Evolutionary conservation across 2,797 vertebrate species (phyloP).

Genomic region (Coracias cyanogaster): DNA sequence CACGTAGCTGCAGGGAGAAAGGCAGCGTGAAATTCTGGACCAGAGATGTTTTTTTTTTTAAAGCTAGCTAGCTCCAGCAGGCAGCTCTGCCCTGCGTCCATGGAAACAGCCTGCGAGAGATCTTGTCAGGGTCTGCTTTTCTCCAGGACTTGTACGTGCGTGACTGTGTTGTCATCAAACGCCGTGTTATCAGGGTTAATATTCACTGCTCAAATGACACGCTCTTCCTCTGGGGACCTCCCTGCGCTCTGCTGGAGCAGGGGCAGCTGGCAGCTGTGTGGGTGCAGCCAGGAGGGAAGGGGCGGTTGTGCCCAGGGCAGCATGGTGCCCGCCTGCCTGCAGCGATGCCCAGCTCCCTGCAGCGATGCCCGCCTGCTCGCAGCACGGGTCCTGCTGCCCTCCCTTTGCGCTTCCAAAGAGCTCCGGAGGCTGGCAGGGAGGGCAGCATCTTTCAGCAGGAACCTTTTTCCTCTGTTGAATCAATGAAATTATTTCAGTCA

Average conservation of each 20-base stretch:
- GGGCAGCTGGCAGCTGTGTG: rapidly evolving
- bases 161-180: background rate
- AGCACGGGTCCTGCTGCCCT: background rate
- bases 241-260: rapidly evolving
- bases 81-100: background rate
- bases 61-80: background rate
- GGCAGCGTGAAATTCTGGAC: background rate
- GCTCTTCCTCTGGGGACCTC: background rate
- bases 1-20: rapidly evolving
- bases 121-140: background rate
- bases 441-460: background rate
- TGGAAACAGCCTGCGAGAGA: background rate
- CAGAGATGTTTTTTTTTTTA: background rate
- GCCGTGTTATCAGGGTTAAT: too few relatives aligned
- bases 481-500: background rate
- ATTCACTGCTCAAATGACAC: rapidly evolving
- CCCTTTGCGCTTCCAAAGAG: background rate
- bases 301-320: background rate
- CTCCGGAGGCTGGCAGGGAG: background rate
- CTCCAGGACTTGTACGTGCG: background rate
- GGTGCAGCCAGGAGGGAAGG: background rate
- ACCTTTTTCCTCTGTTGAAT: background rate
- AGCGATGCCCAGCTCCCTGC: too few relatives aligned
- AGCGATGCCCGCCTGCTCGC: background rate
- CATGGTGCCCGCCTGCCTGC: too few relatives aligned